A percentile compares a stretch with the other conserved stretches of the same genome.
These are phyloP conservation scores for Hyposmocoma kahamanoa DNA, from an alignment of 1,140 invertebrate species.

Conservation along the genomic window DNA sequence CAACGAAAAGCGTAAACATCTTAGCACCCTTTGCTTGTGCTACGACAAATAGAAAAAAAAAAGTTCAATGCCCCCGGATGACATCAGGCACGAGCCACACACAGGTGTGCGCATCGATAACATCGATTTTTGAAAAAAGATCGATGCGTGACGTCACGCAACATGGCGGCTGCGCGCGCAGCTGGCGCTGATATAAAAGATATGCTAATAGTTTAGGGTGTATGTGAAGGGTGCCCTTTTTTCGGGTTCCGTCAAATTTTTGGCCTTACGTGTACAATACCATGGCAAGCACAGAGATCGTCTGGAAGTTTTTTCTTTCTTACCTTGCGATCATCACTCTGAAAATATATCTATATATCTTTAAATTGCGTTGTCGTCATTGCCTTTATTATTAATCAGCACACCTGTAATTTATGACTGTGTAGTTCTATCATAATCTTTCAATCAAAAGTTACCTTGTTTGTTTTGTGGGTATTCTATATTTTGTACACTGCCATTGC, in stretches of 20 bases:
- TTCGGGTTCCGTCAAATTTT: slow-evolving; percentile 6
- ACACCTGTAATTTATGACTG: no score
- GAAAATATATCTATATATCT: no score
- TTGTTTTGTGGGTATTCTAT: no score
- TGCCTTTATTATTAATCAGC: no score
- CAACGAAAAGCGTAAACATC: background rate
- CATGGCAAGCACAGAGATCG: background rate
- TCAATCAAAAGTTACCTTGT: no score
- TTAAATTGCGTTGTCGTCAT: no score
- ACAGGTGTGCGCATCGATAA: slow-evolving; percentile 60
- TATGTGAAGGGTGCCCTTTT: slow-evolving; percentile 27
- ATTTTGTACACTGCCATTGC: no score
- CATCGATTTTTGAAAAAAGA: slow-evolving; percentile 47
- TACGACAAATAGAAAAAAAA: slow-evolving; percentile 13
- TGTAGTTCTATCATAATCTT: no score
- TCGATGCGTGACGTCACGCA: slow-evolving; percentile 58
- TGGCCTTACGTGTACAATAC: background rate
- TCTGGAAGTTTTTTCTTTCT: no score
- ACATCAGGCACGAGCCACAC: slow-evolving; percentile 31
- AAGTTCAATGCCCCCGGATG: slow-evolving; percentile 51
- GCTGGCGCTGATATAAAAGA: slow-evolving; percentile 39
- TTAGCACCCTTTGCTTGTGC: background rate
- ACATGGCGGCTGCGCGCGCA: slow-evolving; percentile 40
- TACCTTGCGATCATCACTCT: no score
- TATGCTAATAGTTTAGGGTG: slow-evolving; percentile 42